Conservation (phyloP, 2,888 invertebrate genomes). For the Gerris lacustris region DNA sequence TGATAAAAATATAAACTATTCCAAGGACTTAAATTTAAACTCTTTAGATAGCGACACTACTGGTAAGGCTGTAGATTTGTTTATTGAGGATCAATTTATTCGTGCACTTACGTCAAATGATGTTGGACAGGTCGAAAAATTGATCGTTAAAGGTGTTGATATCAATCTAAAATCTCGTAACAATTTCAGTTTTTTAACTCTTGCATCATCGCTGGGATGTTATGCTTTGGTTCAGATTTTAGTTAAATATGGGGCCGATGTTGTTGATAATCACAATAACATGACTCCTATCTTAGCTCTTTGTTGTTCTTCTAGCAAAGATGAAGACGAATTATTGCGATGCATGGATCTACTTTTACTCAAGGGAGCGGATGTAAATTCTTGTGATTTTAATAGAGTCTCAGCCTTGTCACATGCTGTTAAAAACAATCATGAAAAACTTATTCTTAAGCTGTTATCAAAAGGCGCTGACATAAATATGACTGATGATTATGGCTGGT, state of each 20-base stretch:
- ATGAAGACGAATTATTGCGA: slow-evolving; percentile 24
- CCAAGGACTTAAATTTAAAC: too few species aligned
- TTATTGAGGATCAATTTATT: slow-evolving; percentile 20
- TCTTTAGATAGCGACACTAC: too few species aligned
- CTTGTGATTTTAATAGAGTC: slow-evolving; percentile 22
- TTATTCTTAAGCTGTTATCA: slow-evolving; percentile 24
- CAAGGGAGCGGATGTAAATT: slow-evolving; percentile 24
- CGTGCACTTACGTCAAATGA: slow-evolving; percentile 16
- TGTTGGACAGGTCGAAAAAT: slow-evolving; percentile 13
- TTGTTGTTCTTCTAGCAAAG: slow-evolving; percentile 23
- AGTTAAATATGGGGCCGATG: slow-evolving; percentile 23
- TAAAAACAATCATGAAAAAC: slow-evolving; percentile 5
- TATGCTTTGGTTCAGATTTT: slow-evolving; percentile 22
- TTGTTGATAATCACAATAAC: slow-evolving; percentile 24
- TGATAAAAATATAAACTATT: too few species aligned
- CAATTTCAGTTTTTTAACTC: slow-evolving; percentile 10
- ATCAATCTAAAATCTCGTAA: not conserved
- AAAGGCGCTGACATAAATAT: slow-evolving; percentile 23
- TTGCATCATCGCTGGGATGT: slow-evolving; percentile 22
- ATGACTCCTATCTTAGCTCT: slow-evolving; percentile 28
- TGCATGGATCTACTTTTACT: slow-evolving; percentile 27
- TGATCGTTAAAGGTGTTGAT: slow-evolving; percentile 10
- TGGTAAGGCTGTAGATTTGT: not conserved
- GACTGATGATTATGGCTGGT: slow-evolving; percentile 28
- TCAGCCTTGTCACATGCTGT: slow-evolving; percentile 17